Evolutionary conservation across 92 coral and sea anemone species (phyloP).

Genomic region (Epizoanthus ramosus): DNA sequence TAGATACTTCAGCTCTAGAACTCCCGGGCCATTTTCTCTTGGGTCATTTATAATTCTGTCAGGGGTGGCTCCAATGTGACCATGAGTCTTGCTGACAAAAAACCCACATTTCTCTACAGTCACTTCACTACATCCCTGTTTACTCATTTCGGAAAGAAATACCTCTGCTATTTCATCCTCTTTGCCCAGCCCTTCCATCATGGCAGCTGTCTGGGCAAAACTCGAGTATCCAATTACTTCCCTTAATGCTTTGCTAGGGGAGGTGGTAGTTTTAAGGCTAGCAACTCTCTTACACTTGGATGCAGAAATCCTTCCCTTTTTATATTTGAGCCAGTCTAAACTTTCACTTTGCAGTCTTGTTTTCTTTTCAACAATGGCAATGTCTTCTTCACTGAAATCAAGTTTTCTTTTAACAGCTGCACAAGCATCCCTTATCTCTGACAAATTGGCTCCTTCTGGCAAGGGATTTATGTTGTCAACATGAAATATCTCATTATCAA

Average conservation of each 20-base stretch:
- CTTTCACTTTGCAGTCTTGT: slow-evolving; percentile 46
- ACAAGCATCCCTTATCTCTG: slow-evolving; percentile 42
- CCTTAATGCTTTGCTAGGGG: slow-evolving; percentile 43
- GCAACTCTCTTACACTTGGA: slow-evolving; percentile 48
- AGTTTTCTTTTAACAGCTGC: slow-evolving; percentile 39
- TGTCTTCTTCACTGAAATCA: slow-evolving; percentile 12
- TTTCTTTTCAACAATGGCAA: slow-evolving; percentile 31
- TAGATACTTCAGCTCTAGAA: slow-evolving; percentile 42
- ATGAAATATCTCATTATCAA: neutral
- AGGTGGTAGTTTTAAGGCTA: slow-evolving; percentile 45
- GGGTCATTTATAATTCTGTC: slow-evolving; percentile 44
- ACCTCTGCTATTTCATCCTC: slow-evolving; percentile 25
- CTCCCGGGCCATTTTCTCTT: slow-evolving; percentile 34
- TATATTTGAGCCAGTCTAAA: slow-evolving; percentile 40
- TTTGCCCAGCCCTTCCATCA: slow-evolving; percentile 43
- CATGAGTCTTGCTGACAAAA: slow-evolving; percentile 43
- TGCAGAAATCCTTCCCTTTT: slow-evolving; percentile 42
- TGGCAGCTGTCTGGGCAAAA: slow-evolving; percentile 44
- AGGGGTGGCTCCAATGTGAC: slow-evolving; percentile 34
- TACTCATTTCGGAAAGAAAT: slow-evolving; percentile 24
- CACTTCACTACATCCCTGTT: slow-evolving; percentile 21
- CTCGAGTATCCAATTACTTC: slow-evolving; percentile 33
- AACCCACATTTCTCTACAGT: slow-evolving; percentile 46
- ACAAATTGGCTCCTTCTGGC: slow-evolving; percentile 37
- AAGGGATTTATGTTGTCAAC: slow-evolving; percentile 36